Evolutionary conservation across 2,113 vertebrate species (phyloP), one percentile per base, ranked within the genome.

Genomic region (Grallaria varia): DNA sequence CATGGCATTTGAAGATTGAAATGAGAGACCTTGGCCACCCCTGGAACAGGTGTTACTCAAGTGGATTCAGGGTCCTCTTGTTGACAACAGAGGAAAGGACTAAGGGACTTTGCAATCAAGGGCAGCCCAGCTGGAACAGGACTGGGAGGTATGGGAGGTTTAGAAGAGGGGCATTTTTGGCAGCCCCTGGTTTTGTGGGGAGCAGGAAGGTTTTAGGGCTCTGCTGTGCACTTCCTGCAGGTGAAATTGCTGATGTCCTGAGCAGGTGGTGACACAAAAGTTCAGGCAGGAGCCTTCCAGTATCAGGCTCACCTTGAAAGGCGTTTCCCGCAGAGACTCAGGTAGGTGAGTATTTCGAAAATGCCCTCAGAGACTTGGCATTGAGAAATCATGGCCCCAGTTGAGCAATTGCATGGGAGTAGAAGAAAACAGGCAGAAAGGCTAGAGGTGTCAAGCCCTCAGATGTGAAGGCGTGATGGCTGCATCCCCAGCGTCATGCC

Each of bases 401-500:
- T 9, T 80, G 67, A 74, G 79, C 90, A 90, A 93, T 7, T 30
- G 10, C 21, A 16, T 1, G 30, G 14, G 21, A 59, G 9, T 35
- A 30, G 87, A 87, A 72, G 47, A 74, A 89, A 95, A 91, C 52
- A 89, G 58, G 37, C 62, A 31, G 50, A 50, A 69, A 33, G 23
- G 8, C 58, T 44, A 39, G 53, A 69, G 17, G 4, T 45, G 44
- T 76, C 82, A 69, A 69, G 23, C 22, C 28, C 49, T 75, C 2
- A 4, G 18, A 42, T 9, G 20, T 1, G 8, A 39, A 56, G 62
- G 31, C 11, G 19, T 0, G 2, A 52, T 0, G 1, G 28, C 73
- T 66, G 11, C 15, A 3, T 53, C 22, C 11, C 10, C 71, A 60
- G 6, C 12, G 47, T 31, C 21, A 4, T 0, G 0, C 6, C 44